Percentiles rank a stretch among this genome's conserved stretches.
These are phyloP conservation scores for Trematomus loennbergii DNA, from an alignment of 2,113 vertebrate genomes.

Conservation along the genomic window DNA sequence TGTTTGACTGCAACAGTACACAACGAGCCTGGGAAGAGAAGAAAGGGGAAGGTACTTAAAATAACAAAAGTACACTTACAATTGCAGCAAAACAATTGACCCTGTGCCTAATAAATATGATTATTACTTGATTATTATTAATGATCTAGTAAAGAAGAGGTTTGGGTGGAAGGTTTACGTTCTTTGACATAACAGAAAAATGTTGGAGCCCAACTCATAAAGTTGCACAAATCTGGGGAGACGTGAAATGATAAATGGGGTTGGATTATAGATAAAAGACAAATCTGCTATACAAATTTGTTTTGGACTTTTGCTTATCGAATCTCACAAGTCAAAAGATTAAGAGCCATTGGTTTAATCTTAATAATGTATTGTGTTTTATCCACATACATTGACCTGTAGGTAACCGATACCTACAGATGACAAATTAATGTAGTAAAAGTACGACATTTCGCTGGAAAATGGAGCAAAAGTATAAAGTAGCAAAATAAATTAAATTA, in stretches of 20 bases:
- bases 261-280: too few relatives aligned
- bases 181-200: too few relatives aligned
- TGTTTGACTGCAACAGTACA: constrained; percentile 37
- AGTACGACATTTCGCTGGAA: not conserved
- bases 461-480: not conserved
- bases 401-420: not conserved
- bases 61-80: not conserved
- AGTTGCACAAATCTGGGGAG: too few relatives aligned
- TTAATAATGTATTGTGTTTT: not conserved
- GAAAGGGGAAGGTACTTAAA: not conserved
- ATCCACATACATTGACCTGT: not conserved
- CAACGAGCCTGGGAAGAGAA: constrained; percentile 39
- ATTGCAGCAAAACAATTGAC: not conserved
- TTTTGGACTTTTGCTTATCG: not conserved
- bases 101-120: not conserved
- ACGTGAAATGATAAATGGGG: too few relatives aligned
- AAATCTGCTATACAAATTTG: not conserved
- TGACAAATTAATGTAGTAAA: not conserved
- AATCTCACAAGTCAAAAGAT: not conserved
- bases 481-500: not conserved
- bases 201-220: too few relatives aligned
- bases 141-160: not conserved
- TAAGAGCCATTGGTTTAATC: not conserved
- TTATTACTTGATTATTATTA: not conserved
- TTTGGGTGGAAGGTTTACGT: too few relatives aligned